Evolutionary conservation across 2,888 invertebrate species (phyloP).

Genomic region (Heliconius cydno): DNA sequence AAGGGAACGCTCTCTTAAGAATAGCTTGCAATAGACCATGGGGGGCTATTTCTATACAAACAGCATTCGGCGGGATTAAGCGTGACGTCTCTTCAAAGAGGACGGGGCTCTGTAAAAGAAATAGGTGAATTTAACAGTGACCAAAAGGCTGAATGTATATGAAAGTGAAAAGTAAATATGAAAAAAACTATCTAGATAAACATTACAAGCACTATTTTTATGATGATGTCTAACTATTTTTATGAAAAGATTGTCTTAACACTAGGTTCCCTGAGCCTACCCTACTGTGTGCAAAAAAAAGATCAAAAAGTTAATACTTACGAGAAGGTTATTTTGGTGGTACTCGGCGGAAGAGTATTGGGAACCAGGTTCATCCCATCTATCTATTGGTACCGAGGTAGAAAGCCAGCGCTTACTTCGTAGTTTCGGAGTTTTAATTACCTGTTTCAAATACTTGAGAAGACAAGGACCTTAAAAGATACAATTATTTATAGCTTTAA

Average conservation of each 20-base stretch:
- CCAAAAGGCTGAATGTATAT: too few species aligned
- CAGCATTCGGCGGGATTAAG: constrained; percentile 90
- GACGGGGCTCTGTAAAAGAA: constrained; percentile 83
- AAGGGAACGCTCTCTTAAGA: constrained; percentile 66
- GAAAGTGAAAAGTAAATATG: too few species aligned
- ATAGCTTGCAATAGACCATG: constrained; percentile 92
- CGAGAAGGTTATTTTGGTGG: constrained; percentile 90
- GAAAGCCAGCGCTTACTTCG: constrained; percentile 91
- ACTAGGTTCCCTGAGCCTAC: too few species aligned
- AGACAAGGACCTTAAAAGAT: constrained; percentile 73
- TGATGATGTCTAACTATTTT: too few species aligned
- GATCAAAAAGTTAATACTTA: constrained; percentile 60
- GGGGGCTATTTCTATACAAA: constrained; percentile 94
- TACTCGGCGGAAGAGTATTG: constrained; percentile 90
- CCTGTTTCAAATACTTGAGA: constrained; percentile 80
- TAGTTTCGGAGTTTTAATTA: constrained; percentile 83
- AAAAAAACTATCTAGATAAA: too few species aligned
- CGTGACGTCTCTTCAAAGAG: constrained; percentile 91
- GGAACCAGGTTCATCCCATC: constrained; percentile 79
- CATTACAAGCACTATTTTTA: too few species aligned
- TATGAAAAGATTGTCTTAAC: too few species aligned
- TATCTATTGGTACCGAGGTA: constrained; percentile 86
- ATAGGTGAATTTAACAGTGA: neutral
- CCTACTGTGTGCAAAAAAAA: too few species aligned
- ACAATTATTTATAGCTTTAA: neutral